A percentile compares a stretch with the other conserved stretches of the same genome.
phyloP scores from a whole-genome alignment of 2,797 vertebrate genomes.

The Fistularia tabacaria region DNA sequence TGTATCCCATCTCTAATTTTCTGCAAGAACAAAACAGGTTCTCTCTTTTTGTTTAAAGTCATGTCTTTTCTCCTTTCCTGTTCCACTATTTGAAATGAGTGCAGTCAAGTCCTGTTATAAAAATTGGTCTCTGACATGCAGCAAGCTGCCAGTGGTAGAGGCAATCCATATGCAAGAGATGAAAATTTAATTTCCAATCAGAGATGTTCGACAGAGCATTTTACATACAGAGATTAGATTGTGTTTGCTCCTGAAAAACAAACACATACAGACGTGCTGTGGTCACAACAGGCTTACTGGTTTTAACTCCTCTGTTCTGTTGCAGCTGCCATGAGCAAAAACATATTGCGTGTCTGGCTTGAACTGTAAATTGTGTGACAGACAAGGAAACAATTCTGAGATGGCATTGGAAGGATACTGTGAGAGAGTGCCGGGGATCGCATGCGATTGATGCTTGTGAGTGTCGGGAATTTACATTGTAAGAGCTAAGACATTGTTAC shows the following conservation, averaged over 20 bases:
- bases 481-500: neutral
- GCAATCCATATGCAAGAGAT: too few relatives aligned
- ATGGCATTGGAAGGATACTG: conserved; percentile 11
- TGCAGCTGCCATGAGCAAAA: conserved; percentile 18
- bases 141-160: too few relatives aligned
- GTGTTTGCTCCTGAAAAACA: neutral
- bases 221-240: neutral
- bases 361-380: conserved; percentile 8
- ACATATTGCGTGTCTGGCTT: conserved; percentile 9
- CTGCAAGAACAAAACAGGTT: neutral
- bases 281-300: conserved; percentile 8
- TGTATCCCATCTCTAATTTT: conserved; percentile 5
- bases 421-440: conserved; percentile 12
- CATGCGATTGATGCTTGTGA: conserved; percentile 13
- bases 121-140: too few relatives aligned
- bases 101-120: too few relatives aligned
- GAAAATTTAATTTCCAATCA: too few relatives aligned
- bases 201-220: neutral
- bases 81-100: too few relatives aligned
- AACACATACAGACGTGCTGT: neutral
- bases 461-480: neutral
- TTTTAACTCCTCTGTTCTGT: conserved; percentile 8
- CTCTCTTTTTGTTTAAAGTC: neutral
- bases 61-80: too few relatives aligned
- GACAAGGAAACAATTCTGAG: conserved; percentile 42